These are phyloP conservation scores for Lithophane ornitopus DNA, from an alignment of 2,888 invertebrate species.

Conservation along the genomic window DNA sequence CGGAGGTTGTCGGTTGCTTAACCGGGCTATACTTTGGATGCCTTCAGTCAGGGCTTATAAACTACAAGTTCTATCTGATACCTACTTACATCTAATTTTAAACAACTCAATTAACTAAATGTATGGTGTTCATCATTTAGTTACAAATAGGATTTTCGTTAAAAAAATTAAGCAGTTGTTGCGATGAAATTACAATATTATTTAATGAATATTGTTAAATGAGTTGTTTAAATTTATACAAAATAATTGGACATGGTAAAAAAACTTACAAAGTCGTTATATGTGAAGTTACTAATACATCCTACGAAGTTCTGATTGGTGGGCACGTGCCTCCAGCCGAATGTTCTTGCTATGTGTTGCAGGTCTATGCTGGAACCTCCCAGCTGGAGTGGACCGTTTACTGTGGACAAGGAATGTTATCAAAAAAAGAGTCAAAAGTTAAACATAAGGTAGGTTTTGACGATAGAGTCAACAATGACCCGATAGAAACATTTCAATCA, in stretches of 20 bases:
- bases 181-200: not conserved
- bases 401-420: constrained; percentile 72
- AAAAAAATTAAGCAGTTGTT: not conserved
- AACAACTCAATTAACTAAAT: not conserved
- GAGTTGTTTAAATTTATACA: not conserved
- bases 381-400: constrained; percentile 97
- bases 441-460: too few relatives aligned
- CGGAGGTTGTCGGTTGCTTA: not conserved
- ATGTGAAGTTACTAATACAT: constrained; percentile 97
- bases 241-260: not conserved
- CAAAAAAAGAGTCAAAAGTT: not conserved
- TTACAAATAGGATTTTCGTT: not conserved
- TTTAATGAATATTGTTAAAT: not conserved
- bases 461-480: too few relatives aligned
- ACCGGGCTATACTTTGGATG: too few relatives aligned
- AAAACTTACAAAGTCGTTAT: constrained; percentile 92
- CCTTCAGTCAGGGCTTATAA: not conserved
- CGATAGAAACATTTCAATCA: too few relatives aligned
- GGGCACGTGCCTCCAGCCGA: constrained; percentile 93
- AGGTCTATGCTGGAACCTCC: constrained; percentile 94
- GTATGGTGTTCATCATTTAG: constrained; percentile 6
- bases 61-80: not conserved
- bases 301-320: constrained; percentile 94
- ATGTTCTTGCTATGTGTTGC: constrained; percentile 90
- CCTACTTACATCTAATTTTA: not conserved